Base-by-base conservation (phyloP, 2,113 vertebrate species). In the Notothenia coriiceps region DNA sequence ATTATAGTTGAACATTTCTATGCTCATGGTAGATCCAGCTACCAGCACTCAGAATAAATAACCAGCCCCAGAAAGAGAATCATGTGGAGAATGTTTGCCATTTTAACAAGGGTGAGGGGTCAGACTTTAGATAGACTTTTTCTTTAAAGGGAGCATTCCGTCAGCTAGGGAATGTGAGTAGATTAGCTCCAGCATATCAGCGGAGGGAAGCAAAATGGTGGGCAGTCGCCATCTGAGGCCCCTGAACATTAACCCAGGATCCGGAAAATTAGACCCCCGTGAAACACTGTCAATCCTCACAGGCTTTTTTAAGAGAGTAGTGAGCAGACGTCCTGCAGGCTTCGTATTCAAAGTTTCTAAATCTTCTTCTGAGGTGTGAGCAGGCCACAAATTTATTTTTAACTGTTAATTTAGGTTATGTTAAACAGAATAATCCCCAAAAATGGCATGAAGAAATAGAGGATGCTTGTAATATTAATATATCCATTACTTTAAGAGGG, bases 91-190 rank as follows among this genome's bases (percentile, higher is more conserved):
- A 93, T 91, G 93, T 57, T 57, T 86, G 75, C 78, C 89, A 85
- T 94, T 91, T 91, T 89, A 90, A 92, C 91, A 90, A 91, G 86
- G 92, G 85, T 50, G 71, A 83, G 78, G 87, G 91, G 95, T 93
- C 92, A 91, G 85, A 91, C 93, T 90, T 86, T 91, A 93, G 85
- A 94, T 94, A 92, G 93, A 89, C 88, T 89, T 91, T 93, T 94
- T 88, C 88, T 90, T 90, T 89, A 87, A 92, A 80, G 79, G 93
- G 88, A 92, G 86, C 94, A 93, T 93, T 94, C 93, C 92, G 66
- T 86, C 77, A 76, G 61, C 2, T 4, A 88, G 92, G 91, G 92
- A 94, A 95, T 94, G 94, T 87, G 86, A 91, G 83, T 88, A 94
- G 92, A 93, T 94, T 91, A 93, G 91, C 91, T 89, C 77, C 78